Evolutionary conservation across 2,888 invertebrate species (phyloP), one percentile per base, ranked within the genome.

Genomic region (Harpagoxenus sublaevis): DNA sequence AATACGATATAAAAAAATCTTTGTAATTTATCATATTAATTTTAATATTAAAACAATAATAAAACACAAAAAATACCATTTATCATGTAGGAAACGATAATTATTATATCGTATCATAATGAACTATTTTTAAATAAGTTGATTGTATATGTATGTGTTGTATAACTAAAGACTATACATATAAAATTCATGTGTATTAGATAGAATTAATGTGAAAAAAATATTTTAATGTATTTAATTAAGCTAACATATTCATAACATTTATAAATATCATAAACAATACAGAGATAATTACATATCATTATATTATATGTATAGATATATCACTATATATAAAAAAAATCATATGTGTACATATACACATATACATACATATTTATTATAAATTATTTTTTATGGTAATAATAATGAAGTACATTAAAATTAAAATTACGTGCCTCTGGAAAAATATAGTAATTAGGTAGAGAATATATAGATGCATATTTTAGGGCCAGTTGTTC

Each of bases 261-360:
- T 39, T 63, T 39, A 63, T 63, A 10, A 39, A 63, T 10, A 12
- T 10, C 0, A 35, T 53, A 35, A 71, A 53, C 51, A 53, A 8
- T 71, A 71, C 15, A 53, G 23, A 70, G 35, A 31, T 23, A 35
- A 71, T 53, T 70, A 53, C 23, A n/a, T 35, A 39, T 63, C 10
- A 53, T 62, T n/a, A 39, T 63, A 63, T 39, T 63, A 12, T 39
- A 63, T 23, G 23, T 23, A 23, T 23, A 23, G 23, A 23, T 39
- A 39, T n/a, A 35, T 35, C 35, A 5, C 35, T 35, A 8, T 9
- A 62, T 3, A 31, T 23, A 23, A 23, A 35, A 55, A 55, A 3
- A 55, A 18, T 3, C 12, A 42, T 42, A 42, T 6, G 42, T 65
- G 3, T 28, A 28, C 28, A 28, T 2, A 60, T 15, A 60, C 15